Conservation (phyloP, 1,140 invertebrate genomes). For the Asbolus verrucosus region DNA sequence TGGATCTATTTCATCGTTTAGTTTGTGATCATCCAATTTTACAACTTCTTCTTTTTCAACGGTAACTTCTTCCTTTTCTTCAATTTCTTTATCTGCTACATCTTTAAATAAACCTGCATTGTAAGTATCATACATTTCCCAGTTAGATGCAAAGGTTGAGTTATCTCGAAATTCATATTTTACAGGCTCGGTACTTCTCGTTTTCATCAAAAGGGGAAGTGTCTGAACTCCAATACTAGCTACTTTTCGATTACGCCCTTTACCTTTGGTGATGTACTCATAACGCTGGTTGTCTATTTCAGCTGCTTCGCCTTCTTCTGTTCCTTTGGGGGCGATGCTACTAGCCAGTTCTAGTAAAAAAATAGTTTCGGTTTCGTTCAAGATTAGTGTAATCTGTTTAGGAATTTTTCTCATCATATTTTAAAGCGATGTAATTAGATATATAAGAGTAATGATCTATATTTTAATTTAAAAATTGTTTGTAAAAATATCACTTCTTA, state of each 20-base stretch:
- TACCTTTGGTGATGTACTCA: slow-evolving; percentile 72
- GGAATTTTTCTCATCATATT: slow-evolving; percentile 58
- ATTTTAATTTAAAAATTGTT: too few relatives aligned
- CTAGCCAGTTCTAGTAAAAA: slow-evolving; percentile 75
- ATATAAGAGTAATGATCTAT: neutral
- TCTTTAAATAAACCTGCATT: slow-evolving; percentile 67
- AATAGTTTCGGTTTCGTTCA: slow-evolving; percentile 75
- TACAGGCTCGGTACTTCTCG: slow-evolving; percentile 70
- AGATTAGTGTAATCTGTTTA: slow-evolving; percentile 70
- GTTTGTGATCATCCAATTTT: slow-evolving; percentile 18
- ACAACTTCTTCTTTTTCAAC: slow-evolving; percentile 18
- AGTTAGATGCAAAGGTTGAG: slow-evolving; percentile 75
- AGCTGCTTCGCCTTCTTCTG: slow-evolving; percentile 67
- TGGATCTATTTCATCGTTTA: slow-evolving; percentile 41
- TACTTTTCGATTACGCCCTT: slow-evolving; percentile 73
- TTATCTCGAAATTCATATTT: slow-evolving; percentile 69
- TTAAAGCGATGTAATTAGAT: neutral
- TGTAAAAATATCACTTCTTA: too few relatives aligned
- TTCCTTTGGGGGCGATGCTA: slow-evolving; percentile 71
- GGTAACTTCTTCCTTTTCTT: slow-evolving; percentile 61
- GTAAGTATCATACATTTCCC: slow-evolving; percentile 80
- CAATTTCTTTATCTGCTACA: slow-evolving; percentile 50
- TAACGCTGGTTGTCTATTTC: slow-evolving; percentile 75
- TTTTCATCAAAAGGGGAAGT: slow-evolving; percentile 69
- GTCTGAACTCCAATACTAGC: slow-evolving; percentile 77